Conservation (phyloP, 2,113 vertebrate genomes). For the Hepsetus odoe region DNA sequence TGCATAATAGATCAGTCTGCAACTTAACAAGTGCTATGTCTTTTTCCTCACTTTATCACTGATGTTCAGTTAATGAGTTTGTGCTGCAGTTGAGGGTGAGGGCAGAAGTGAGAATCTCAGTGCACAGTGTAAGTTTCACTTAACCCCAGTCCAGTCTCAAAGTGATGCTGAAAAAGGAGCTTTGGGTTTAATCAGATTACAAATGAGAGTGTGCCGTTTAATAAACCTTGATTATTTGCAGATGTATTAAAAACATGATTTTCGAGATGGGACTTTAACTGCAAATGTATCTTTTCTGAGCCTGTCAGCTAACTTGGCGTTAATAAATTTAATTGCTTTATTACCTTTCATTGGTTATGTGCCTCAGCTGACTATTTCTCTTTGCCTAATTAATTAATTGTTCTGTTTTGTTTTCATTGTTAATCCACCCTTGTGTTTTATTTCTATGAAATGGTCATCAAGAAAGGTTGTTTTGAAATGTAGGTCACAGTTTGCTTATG, state of each 20-base stretch:
- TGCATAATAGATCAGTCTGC: constrained; percentile 17
- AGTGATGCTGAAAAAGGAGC: neutral
- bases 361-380: constrained; percentile 12
- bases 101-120: neutral
- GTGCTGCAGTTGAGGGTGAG: constrained; percentile 16
- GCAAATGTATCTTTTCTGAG: constrained; percentile 38
- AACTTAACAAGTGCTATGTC: constrained; percentile 32
- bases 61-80: constrained; percentile 27
- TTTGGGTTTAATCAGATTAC: neutral
- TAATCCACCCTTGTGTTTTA: constrained; percentile 37
- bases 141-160: neutral
- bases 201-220: constrained; percentile 26
- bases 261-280: constrained; percentile 10
- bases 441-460: constrained; percentile 32
- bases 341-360: constrained; percentile 7
- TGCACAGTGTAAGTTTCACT: neutral
- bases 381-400: neutral
- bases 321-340: constrained; percentile 27
- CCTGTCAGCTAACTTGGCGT: constrained; percentile 3
- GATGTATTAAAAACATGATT: constrained; percentile 31
- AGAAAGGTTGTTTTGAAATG: constrained; percentile 41
- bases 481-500: constrained; percentile 8
- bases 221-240: constrained; percentile 37
- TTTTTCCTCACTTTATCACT: constrained; percentile 15
- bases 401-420: constrained; percentile 13